A percentile compares a stretch with the other conserved stretches of the same genome.
Conservation (phyloP, 2,888 invertebrate genomes). For the Eupithecia tripunctaria region DNA sequence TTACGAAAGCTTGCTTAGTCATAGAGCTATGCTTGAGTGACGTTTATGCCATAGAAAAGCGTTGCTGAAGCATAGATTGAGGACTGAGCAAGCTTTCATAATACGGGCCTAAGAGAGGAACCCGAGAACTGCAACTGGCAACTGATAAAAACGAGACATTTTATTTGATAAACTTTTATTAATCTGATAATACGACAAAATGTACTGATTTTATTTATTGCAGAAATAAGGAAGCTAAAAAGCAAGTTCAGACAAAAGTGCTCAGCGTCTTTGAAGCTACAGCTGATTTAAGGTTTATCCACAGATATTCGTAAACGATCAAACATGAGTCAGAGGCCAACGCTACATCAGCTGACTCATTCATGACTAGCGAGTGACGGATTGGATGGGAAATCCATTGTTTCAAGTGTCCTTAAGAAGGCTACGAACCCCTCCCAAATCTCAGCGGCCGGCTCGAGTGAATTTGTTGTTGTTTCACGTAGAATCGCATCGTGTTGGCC, state of each 20-base stretch:
- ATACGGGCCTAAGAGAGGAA: background rate
- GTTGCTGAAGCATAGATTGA: too few relatives aligned
- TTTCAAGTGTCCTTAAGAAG: slow-evolving; percentile 65
- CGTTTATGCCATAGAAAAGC: too few relatives aligned
- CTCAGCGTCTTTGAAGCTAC: background rate
- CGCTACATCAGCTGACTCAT: slow-evolving; percentile 82
- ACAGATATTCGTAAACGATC: slow-evolving; percentile 61
- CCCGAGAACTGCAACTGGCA: background rate
- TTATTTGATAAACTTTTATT: background rate
- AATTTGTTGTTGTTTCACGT: too few relatives aligned
- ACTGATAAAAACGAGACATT: background rate
- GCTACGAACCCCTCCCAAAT: too few relatives aligned
- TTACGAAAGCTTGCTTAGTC: too few relatives aligned
- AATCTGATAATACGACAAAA: background rate
- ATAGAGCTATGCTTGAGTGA: too few relatives aligned
- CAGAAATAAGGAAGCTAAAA: background rate
- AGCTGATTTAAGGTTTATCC: slow-evolving; percentile 54
- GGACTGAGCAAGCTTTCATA: too few relatives aligned
- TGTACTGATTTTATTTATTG: background rate
- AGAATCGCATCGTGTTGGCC: too few relatives aligned
- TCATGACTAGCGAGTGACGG: slow-evolving; percentile 53
- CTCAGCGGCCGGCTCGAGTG: too few relatives aligned
- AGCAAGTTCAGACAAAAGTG: background rate
- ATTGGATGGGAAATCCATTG: slow-evolving; percentile 76
- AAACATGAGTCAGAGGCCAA: slow-evolving; percentile 75